Evolutionary conservation across 2,888 invertebrate genomes (phyloP).

Genomic region (Bruchidius siliquastri): DNA sequence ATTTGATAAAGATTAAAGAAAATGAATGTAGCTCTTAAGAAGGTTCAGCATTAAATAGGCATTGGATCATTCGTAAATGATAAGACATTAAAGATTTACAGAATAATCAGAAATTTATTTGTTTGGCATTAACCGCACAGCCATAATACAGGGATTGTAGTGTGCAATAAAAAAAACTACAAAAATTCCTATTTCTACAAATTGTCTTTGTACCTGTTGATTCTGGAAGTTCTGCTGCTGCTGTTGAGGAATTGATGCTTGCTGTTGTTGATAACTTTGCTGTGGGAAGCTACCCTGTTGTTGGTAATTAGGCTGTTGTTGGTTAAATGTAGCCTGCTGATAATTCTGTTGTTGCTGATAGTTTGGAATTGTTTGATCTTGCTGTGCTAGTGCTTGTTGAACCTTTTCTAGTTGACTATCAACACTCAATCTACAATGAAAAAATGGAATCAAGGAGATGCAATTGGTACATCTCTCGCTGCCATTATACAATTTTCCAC

Average conservation of each 20-base stretch:
- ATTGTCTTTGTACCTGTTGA: constrained; percentile 17
- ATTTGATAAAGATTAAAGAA: no score
- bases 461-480: no score
- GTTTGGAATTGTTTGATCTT: constrained; percentile 14
- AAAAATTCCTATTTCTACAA: no score
- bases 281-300: constrained; percentile 7
- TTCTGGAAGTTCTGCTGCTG: constrained; percentile 21
- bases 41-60: no score
- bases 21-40: no score
- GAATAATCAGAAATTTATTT: no score
- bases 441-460: not conserved
- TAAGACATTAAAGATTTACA: no score
- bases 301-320: constrained; percentile 19
- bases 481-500: no score
- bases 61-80: no score
- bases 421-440: constrained; percentile 30
- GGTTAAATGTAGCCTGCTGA: constrained; percentile 17
- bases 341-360: constrained; percentile 15
- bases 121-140: no score
- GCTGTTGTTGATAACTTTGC: constrained; percentile 23
- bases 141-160: no score
- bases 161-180: no score
- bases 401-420: constrained; percentile 41
- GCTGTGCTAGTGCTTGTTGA: constrained; percentile 14
- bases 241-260: constrained; percentile 7